Conservation (phyloP, 2,113 vertebrate genomes). For the Trogon surrucura region DNA sequence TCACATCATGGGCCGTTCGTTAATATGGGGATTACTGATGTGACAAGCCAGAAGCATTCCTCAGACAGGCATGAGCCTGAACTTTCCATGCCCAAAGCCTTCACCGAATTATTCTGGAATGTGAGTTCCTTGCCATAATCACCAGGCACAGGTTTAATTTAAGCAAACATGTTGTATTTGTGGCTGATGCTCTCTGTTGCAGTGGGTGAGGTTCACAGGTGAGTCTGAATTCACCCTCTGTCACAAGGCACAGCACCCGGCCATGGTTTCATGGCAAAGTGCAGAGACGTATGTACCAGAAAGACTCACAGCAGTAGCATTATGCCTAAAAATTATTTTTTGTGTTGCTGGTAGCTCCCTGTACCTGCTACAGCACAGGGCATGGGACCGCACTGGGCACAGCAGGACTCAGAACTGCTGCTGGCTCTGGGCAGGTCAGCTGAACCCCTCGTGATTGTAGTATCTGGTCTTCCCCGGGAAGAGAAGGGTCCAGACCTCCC, state of each 20-base stretch:
- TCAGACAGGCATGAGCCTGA: background rate
- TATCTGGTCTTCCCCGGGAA: background rate
- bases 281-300: background rate
- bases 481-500: background rate
- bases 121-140: background rate
- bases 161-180: background rate
- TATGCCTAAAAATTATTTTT: background rate
- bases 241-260: background rate
- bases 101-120: background rate
- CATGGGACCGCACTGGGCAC: rapidly evolving
- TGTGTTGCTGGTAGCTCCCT: background rate
- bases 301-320: background rate
- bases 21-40: conserved; percentile 32
- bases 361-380: rapidly evolving
- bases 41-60: conserved; percentile 51
- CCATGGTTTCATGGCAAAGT: background rate
- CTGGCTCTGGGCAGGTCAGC: background rate
- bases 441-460: background rate
- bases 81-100: background rate
- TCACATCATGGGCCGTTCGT: background rate
- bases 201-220: background rate
- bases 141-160: background rate
- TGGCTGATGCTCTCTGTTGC: background rate
- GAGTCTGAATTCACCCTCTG: background rate
- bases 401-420: background rate